Base-by-base conservation (phyloP, 1,140 invertebrate species). In the Bombyx mori region DNA sequence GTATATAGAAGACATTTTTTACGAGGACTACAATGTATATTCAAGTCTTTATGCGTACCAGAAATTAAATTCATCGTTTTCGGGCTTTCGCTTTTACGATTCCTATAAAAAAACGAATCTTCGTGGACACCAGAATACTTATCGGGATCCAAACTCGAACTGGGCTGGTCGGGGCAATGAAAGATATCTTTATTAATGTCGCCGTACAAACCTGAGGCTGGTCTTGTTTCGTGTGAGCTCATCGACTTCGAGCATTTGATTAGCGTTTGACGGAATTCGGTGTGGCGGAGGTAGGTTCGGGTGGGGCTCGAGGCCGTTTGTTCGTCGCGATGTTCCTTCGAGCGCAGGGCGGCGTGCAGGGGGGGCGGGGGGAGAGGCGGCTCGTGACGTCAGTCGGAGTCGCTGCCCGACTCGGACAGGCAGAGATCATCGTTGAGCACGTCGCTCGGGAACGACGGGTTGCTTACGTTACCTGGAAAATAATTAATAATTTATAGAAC, bases 371-470 rank as follows among this genome's bases (percentile, higher is more conserved):
- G 44, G 43, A 59, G 52, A 65, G 49, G 61, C 18, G 64, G 65
- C 53, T 61, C 65, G 65, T 68, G 65, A 68, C 75, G 77, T 88
- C 82, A 88, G 82, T 88, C 87, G 54, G 81, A 86, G 69, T 88
- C 86, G 71, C 79, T 85, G 53, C 87, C 85, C 1, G 84, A 87
- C 88, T 95, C 94, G 49, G 93, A 95, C 57, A 95, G 88, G 77
- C 93, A 92, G 64, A 95, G 88, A 84, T 95, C 94, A 69, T 94
- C 92, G 75, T 91, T 92, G 50, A 93, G 86, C 61, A 93, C 87
- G 77, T 91, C 89, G 64, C 86, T 84, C 8, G 90, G 89, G 77
- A 91, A 80, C 2, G 89, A 75, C 4, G 89, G 74, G 52, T 75
- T 77, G 42, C 26, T 35, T 35, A 5, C 26, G 26, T 35, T 35